Base-by-base conservation (phyloP, 2,888 invertebrate genomes). In the Sphaeridia pumilis region DNA sequence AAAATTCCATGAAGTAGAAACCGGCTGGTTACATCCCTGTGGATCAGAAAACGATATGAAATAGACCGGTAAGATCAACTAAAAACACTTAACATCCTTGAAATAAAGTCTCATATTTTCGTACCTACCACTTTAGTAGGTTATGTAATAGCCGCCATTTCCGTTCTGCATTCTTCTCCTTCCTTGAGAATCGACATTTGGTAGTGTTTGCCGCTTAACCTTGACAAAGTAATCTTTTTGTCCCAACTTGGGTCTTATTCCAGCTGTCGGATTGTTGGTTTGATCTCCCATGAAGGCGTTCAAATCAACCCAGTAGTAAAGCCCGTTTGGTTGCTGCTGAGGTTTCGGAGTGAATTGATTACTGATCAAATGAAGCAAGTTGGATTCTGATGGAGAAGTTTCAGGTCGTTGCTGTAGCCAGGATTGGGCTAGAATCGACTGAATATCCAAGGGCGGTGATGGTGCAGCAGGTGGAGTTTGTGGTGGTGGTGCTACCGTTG, bases 401-500 rank as follows among this genome's bases (percentile, higher is more conserved):
- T 54, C 54, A 21, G 48, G 54, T 24, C 21, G 34, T 12, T 26
- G 48, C 4, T 12, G 21, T 14, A 45, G 38, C 46, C 38, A 52
- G 10, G 27, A 38, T 41, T 52, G 52, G n/a, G 46, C 41, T 31
- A 52, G 20, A 27, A 52, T 38, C 3, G 49, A 44, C 22, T 48
- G 49, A n/a, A 54, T 34, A 21, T 54, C 54, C 4, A 54, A 36
- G 12, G 54, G 43, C 21, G 49, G 45, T 81, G 1, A 82, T 82
- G 60, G 83, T 79, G 12, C 81, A 76, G 27, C 76, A 75, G 4
- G 71, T 72, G 47, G 71, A 70, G 17, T 65, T n/a, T n/a, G n/a
- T n/a, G n/a, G n/a, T n/a, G n/a, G n/a, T 24, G 45, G 35, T 28
- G 45, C n/a, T 26, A n/a, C n/a, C 3, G 45, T 21, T n/a, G n/a